These are phyloP conservation scores for Helarctos malayanus DNA, from an alignment of 2,797 vertebrate genomes.

Conservation along the genomic window DNA sequence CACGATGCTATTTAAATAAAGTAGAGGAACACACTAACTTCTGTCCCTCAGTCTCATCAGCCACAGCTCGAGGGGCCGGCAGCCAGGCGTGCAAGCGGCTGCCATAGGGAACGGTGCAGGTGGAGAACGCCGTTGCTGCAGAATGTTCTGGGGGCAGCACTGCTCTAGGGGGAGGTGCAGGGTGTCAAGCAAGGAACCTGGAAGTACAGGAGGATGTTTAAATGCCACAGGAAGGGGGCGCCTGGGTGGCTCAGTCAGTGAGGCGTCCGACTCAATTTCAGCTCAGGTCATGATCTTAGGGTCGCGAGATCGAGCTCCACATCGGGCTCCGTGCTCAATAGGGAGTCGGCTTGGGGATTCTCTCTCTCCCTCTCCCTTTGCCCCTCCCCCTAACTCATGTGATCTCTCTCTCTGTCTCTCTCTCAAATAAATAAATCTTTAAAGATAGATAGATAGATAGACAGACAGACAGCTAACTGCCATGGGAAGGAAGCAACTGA, in stretches of 20 bases:
- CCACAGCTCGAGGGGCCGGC: not conserved
- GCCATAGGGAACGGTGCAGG: not conserved
- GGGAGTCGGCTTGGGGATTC: not conserved
- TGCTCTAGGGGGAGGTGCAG: not conserved
- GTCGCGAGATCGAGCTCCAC: not conserved
- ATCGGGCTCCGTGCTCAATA: not conserved
- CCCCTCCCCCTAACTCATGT: not conserved
- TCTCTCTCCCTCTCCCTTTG: not conserved
- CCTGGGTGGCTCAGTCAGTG: too few relatives aligned
- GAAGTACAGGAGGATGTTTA: not conserved
- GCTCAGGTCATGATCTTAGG: too few relatives aligned
- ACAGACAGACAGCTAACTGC: not conserved
- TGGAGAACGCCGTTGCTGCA: rapidly evolving
- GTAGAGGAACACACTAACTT: not conserved
- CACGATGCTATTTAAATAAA: not conserved
- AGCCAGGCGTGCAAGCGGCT: not conserved
- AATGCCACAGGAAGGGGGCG: not conserved
- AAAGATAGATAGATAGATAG: not conserved
- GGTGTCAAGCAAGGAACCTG: too few relatives aligned
- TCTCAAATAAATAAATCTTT: not conserved
- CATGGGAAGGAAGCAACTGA: not conserved
- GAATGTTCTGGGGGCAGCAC: not conserved
- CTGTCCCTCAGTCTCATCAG: too few relatives aligned
- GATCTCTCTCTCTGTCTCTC: rapidly evolving
- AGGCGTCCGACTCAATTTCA: too few relatives aligned